Percentiles rank a stretch among this genome's conserved stretches.
phyloP scores from a whole-genome alignment of 2,113 vertebrate genomes.

The Riparia riparia region DNA sequence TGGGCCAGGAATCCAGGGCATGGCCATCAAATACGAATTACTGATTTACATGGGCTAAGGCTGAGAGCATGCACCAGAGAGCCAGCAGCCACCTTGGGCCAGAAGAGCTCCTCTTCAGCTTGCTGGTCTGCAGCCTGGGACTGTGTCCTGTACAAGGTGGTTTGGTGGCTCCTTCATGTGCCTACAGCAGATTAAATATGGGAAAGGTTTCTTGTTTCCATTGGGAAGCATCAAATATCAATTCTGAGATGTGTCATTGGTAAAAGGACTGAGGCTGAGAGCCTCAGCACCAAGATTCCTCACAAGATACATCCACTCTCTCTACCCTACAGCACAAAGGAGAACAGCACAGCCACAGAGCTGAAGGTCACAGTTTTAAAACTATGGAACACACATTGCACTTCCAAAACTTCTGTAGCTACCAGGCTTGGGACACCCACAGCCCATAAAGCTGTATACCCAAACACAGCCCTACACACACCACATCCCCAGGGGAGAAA shows the following conservation, averaged over 20 bases:
- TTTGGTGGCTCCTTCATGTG: not conserved
- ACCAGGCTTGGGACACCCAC: not conserved
- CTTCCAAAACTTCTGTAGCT: not conserved
- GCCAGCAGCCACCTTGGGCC: not conserved
- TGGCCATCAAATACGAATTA: not conserved
- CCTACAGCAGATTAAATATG: not conserved
- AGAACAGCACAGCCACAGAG: not conserved
- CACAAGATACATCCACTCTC: not conserved
- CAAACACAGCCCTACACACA: not conserved
- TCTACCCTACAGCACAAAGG: not conserved
- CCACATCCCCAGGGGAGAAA: not conserved
- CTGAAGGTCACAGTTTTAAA: not conserved
- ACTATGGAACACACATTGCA: rapidly evolving
- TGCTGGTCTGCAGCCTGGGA: not conserved
- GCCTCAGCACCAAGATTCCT: too few relatives aligned
- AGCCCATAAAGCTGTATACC: not conserved
- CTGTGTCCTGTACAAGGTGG: not conserved
- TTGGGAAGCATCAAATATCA: not conserved
- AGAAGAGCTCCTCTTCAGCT: not conserved
- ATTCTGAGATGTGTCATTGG: not conserved
- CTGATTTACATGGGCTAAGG: not conserved
- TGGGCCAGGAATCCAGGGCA: not conserved
- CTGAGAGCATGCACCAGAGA: not conserved
- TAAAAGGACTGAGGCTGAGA: not conserved
- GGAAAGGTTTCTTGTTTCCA: not conserved